Conservation (phyloP, 2,888 invertebrate genomes). For the Lepidonotus clava region DNA sequence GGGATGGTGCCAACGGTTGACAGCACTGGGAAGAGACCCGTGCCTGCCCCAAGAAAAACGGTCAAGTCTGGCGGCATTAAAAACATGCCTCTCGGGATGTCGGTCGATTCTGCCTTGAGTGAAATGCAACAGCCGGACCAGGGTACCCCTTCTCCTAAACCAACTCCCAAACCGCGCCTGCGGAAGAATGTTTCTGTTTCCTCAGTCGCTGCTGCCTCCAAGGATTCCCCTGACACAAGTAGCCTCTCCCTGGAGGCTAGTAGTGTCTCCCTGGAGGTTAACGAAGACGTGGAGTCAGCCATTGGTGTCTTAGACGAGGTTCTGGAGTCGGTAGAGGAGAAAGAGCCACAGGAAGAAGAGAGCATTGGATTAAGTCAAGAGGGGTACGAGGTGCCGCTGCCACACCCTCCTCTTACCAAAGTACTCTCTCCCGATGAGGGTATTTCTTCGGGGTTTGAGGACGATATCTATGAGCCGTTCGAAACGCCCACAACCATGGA, state of each 20-base stretch:
- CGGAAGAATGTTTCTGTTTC: neutral
- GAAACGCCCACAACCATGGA: neutral
- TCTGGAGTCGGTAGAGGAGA: neutral
- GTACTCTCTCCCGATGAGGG: neutral
- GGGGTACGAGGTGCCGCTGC: neutral
- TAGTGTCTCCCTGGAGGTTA: neutral
- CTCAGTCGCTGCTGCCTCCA: neutral
- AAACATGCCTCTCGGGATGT: neutral
- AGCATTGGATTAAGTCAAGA: neutral
- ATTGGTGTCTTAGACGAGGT: neutral
- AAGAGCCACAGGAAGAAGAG: neutral
- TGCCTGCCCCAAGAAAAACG: conserved; percentile 21
- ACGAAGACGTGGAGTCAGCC: neutral
- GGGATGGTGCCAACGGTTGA: neutral
- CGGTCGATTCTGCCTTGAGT: conserved; percentile 8
- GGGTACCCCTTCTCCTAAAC: neutral
- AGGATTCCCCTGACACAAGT: too few relatives aligned
- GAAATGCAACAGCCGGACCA: neutral
- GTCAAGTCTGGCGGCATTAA: neutral
- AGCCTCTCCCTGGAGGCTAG: too few relatives aligned
- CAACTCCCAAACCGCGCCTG: neutral
- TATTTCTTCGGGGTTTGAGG: neutral
- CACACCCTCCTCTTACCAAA: neutral
- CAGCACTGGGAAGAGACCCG: neutral
- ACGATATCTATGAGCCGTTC: conserved; percentile 18